Base-by-base conservation (phyloP, 2,113 vertebrate species). In the Esox niger region DNA sequence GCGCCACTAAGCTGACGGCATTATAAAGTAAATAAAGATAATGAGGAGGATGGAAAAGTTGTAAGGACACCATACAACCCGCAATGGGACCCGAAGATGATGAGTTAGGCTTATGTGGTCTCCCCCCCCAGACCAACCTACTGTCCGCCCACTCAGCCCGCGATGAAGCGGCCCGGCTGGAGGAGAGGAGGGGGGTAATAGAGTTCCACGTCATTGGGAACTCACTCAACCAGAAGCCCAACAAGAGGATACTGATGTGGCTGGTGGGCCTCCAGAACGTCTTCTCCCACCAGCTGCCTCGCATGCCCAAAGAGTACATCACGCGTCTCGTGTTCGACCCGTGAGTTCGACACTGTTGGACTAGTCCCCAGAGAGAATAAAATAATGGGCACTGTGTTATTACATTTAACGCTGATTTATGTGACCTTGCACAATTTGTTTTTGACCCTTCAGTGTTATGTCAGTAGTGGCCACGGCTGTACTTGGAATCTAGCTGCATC, bases 251-350 rank as follows among this genome's bases (percentile, higher is more conserved):
- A 78, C 86, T 99, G 87, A 98, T 99, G 91, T 99, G 97, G 97
- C 93, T 99, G 21, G 95, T 99, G 2, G 96, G 97, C 60, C 89
- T 99, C 30, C 97, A 99, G 90, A 99, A 99, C 0, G 97, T 99
- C 2, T 99, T 99, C 85, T 99, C 97, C 26, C 97, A 99, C 80
- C 97, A 99, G 85, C 92, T 99, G 58, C 97, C 97, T 47, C 93
- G 97, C 13, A 99, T 99, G 97, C 97, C 97, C 0, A 99, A 99
- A 77, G 96, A 99, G 66, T 99, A 99, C 79, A 99, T 99, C 86
- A 99, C 97, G 0, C 91, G 96, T 63, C 92, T 99, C 10, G 97
- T 99, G 74, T 99, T 99, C 74, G 97, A 98, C 83, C 95, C 96
- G 97, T 99, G 83, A 88, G 97, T 94, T 38, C 49, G 1, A 9